Evolutionary conservation across 2,113 vertebrate genomes (phyloP).

Genomic region (Pipra filicauda): DNA sequence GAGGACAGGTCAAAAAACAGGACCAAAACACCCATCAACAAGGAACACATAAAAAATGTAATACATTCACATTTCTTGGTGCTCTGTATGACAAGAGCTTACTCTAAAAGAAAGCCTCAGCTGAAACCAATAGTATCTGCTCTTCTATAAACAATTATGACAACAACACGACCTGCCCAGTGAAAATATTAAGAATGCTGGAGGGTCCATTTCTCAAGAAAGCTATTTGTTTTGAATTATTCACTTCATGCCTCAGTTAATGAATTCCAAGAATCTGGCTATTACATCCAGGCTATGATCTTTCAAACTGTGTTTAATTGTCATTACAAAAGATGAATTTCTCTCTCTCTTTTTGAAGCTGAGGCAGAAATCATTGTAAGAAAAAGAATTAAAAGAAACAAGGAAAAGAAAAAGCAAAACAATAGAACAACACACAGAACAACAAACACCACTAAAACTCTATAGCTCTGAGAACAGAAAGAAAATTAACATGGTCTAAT

Average conservation of each 20-base stretch:
- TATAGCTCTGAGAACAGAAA: neutral
- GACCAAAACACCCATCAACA: neutral
- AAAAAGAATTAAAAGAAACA: neutral
- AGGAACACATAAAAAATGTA: neutral
- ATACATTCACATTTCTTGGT: neutral
- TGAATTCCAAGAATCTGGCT: slow-evolving; percentile 7
- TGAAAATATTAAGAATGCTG: neutral
- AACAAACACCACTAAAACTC: neutral
- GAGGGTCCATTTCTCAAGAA: neutral
- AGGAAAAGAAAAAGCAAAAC: neutral
- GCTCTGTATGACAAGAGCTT: neutral
- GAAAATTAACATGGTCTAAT: neutral
- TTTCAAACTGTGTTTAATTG: slow-evolving; percentile 24
- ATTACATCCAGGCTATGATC: neutral
- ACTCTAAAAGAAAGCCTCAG: neutral
- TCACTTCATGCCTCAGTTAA: neutral
- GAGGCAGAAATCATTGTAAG: neutral
- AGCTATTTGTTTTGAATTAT: slow-evolving; percentile 10
- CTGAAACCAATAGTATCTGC: neutral
- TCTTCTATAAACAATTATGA: neutral
- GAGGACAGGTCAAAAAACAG: neutral
- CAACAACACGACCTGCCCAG: neutral
- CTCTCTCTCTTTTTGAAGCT: neutral
- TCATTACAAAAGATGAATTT: neutral
- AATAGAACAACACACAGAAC: neutral